phyloP scores from a whole-genome alignment of 2,113 vertebrate genomes.

The Bos taurus region DNA sequence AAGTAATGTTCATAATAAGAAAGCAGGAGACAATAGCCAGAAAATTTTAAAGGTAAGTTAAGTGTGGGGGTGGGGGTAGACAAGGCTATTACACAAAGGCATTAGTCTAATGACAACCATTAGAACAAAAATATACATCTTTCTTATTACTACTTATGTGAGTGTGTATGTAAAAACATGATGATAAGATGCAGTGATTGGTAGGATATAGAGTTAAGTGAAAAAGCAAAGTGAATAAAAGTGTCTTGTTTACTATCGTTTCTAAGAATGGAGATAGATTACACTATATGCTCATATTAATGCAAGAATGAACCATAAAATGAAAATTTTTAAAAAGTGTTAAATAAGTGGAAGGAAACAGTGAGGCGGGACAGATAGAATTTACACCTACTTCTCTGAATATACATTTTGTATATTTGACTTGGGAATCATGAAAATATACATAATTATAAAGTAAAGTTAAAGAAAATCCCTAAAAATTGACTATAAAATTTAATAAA shows the following conservation, averaged over 20 bases:
- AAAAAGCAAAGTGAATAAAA: not conserved
- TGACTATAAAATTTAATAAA: not conserved
- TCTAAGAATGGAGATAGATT: not conserved
- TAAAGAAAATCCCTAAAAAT: constrained; percentile 7
- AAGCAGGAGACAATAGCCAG: not conserved
- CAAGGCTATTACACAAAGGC: not conserved
- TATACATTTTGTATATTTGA: not conserved
- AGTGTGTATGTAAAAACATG: not conserved
- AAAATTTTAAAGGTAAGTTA: not conserved
- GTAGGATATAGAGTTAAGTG: not conserved
- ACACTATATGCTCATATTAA: not conserved
- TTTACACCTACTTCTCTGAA: not conserved
- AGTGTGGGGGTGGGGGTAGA: not conserved
- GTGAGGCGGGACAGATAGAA: not conserved
- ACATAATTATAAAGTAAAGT: not conserved
- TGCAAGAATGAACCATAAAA: not conserved
- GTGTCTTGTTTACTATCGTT: not conserved
- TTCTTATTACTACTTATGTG: not conserved
- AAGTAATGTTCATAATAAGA: not conserved
- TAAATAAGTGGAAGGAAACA: not conserved
- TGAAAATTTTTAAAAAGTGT: not conserved
- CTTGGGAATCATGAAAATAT: not conserved
- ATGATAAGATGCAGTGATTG: not conserved
- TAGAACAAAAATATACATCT: not conserved
- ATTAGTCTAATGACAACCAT: not conserved